Conservation (phyloP, 2,888 invertebrate species). For the Mythimna ferrago region DNA sequence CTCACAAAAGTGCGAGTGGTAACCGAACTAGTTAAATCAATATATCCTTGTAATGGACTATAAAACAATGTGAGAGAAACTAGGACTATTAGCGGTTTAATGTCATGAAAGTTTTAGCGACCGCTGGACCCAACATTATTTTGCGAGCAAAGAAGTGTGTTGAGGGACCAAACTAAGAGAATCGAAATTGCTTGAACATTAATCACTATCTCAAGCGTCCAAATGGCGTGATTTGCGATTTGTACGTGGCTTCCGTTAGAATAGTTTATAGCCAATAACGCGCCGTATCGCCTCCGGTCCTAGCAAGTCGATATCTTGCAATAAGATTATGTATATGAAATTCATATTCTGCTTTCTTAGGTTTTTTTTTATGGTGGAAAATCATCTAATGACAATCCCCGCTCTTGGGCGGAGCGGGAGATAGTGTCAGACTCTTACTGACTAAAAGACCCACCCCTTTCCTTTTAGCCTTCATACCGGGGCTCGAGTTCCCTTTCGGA, state of each 20-base stretch:
- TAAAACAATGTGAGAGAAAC: slow-evolving; percentile 54
- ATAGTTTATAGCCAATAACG: slow-evolving; percentile 37
- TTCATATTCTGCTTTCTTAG: not conserved
- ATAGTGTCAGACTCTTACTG: no score
- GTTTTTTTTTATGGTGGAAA: no score
- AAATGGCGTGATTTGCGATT: slow-evolving; percentile 45
- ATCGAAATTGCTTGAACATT: slow-evolving; percentile 43
- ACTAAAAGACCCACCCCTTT: no score
- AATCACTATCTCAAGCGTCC: slow-evolving; percentile 46
- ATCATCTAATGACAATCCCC: no score
- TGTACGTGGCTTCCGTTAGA: slow-evolving; percentile 42
- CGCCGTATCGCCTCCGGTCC: not conserved
- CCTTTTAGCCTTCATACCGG: no score
- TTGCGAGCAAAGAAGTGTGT: slow-evolving; percentile 8
- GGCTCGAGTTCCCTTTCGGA: no score
- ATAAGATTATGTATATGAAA: not conserved
- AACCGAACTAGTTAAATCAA: slow-evolving; percentile 47
- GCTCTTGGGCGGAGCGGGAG: no score
- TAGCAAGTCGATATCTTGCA: not conserved
- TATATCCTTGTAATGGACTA: slow-evolving; percentile 55
- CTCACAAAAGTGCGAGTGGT: slow-evolving; percentile 29
- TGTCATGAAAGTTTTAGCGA: slow-evolving; percentile 50
- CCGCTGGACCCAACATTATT: slow-evolving; percentile 27
- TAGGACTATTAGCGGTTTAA: slow-evolving; percentile 57
- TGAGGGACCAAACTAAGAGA: slow-evolving; percentile 24